A percentile compares a stretch with the other conserved stretches of the same genome.
Conservation (phyloP, 2,113 vertebrate species). For the Tachysurus vachellii region DNA sequence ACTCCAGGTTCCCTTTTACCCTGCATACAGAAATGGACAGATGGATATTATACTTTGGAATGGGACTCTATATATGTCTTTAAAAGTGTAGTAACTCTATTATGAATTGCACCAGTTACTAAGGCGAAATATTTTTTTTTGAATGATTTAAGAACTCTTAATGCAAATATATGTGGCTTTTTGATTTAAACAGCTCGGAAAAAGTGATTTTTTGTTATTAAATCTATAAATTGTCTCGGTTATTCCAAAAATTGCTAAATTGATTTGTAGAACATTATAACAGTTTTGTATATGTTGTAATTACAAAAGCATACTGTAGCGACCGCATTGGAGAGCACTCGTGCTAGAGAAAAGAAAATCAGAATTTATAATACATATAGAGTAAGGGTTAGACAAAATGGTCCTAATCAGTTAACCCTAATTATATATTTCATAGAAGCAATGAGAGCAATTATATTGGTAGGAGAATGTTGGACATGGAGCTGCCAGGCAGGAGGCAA, state of each 20-base stretch:
- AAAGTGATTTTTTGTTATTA: neutral
- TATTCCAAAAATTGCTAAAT: neutral
- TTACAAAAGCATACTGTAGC: neutral
- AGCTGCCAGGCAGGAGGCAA: too few relatives aligned
- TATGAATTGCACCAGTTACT: neutral
- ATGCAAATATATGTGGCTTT: neutral
- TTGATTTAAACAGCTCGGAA: neutral
- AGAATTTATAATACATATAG: neutral
- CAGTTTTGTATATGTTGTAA: neutral
- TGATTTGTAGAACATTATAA: neutral
- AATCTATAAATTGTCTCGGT: neutral
- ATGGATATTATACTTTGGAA: neutral
- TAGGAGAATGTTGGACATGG: too few relatives aligned
- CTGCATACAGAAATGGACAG: neutral
- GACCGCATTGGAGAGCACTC: neutral
- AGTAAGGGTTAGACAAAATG: neutral
- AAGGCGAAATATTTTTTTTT: neutral
- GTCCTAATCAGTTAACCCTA: neutral
- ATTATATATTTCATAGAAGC: neutral
- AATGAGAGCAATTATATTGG: too few relatives aligned
- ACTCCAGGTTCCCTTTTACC: too few relatives aligned
- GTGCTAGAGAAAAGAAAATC: neutral
- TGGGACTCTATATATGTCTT: neutral
- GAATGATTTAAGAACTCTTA: neutral
- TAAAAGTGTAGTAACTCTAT: neutral